A percentile compares a stretch with the other conserved stretches of the same genome.
Evolutionary conservation across 2,888 invertebrate genomes (phyloP).

Genomic region (Margaritifera margaritifera): DNA sequence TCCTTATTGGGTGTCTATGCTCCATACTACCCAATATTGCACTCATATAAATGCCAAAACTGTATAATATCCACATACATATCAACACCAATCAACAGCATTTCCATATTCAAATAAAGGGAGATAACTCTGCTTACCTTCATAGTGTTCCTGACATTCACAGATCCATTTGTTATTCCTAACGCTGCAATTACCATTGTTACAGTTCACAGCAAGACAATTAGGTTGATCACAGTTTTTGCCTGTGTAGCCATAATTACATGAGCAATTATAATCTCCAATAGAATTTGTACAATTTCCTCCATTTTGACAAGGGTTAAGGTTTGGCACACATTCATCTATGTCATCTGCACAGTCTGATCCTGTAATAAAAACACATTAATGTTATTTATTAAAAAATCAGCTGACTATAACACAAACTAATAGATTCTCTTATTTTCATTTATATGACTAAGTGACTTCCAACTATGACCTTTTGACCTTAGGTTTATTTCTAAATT

Average conservation of each 20-base stretch:
- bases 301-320: constrained; percentile 75
- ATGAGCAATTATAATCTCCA: constrained; percentile 58
- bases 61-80: too few species aligned
- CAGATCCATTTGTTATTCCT: constrained; percentile 31
- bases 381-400: background rate
- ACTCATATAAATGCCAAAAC: too few species aligned
- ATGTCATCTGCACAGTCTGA: constrained; percentile 39
- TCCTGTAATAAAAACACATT: constrained; percentile 25
- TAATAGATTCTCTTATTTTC: background rate
- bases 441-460: too few species aligned
- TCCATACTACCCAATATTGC: too few species aligned
- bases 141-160: constrained; percentile 42
- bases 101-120: background rate
- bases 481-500: too few species aligned
- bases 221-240: constrained; percentile 48
- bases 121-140: constrained; percentile 39
- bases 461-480: too few species aligned
- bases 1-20: too few species aligned
- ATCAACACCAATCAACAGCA: background rate
- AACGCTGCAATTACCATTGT: constrained; percentile 40
- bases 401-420: background rate
- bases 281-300: constrained; percentile 75
- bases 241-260: constrained; percentile 56
- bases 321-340: constrained; percentile 31
- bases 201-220: constrained; percentile 49